Evolutionary conservation across 2,888 invertebrate species (phyloP).

Genomic region (Rhingia campestris): DNA sequence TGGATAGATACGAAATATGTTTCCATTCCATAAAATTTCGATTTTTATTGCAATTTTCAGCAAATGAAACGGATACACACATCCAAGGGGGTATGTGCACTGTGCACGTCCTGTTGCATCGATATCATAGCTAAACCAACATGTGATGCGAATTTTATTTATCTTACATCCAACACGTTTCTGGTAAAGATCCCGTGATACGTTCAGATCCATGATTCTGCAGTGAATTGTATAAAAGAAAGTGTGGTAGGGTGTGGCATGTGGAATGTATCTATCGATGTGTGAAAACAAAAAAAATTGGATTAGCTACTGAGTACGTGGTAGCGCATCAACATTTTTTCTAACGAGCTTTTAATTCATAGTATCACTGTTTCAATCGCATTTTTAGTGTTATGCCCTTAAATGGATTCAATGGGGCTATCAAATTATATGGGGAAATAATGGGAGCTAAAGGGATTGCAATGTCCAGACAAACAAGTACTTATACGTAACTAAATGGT

Average conservation of each 20-base stretch:
- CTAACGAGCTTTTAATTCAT: constrained; percentile 12
- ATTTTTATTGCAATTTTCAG: background rate
- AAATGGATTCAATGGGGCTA: constrained; percentile 13
- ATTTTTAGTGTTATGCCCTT: background rate
- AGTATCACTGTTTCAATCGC: constrained; percentile 43
- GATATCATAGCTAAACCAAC: constrained; percentile 24
- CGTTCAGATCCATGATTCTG: no score
- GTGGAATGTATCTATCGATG: background rate
- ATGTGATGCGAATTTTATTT: background rate
- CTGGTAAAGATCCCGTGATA: no score
- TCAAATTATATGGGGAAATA: background rate
- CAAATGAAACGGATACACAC: background rate
- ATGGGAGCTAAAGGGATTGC: background rate
- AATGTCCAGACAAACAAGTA: background rate
- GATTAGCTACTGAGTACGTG: constrained; percentile 5
- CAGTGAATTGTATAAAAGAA: constrained; percentile 5
- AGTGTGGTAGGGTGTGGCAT: background rate
- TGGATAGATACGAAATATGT: background rate
- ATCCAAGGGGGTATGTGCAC: background rate
- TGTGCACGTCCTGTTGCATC: background rate
- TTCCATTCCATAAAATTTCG: background rate
- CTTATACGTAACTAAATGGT: background rate
- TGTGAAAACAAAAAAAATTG: constrained; percentile 1
- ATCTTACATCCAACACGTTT: no score
- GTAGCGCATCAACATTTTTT: background rate